Evolutionary conservation across 1,140 invertebrate species (phyloP).

Genomic region (Drosophila navojoa): DNA sequence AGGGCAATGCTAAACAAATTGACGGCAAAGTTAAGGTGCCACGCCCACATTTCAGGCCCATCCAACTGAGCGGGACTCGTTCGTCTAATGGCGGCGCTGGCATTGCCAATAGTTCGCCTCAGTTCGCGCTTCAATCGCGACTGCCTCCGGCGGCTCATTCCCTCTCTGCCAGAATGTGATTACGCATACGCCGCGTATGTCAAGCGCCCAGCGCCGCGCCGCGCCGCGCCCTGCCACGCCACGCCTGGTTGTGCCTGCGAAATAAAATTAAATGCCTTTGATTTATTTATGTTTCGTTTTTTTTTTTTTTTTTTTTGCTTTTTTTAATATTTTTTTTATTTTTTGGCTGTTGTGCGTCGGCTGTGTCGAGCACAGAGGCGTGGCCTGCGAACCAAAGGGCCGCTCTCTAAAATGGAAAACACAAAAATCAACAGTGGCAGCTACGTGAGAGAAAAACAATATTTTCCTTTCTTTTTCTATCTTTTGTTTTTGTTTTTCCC

Average conservation of each 20-base stretch:
- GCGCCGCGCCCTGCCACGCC: conserved; percentile 22
- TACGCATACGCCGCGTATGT: conserved; percentile 69
- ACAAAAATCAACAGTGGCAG: conserved; percentile 26
- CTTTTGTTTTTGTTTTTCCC: conserved; percentile 1
- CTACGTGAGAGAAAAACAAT: conserved; percentile 3
- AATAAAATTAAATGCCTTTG: conserved; percentile 76
- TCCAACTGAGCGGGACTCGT: conserved; percentile 17
- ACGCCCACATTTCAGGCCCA: conserved; percentile 15
- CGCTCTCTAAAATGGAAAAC: conserved; percentile 13
- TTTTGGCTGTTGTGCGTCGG: conserved; percentile 22
- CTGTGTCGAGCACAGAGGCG: conserved; percentile 27
- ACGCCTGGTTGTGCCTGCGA: conserved; percentile 38
- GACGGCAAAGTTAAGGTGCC: conserved; percentile 63
- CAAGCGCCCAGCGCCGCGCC: conserved; percentile 47
- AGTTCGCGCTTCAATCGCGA: neutral
- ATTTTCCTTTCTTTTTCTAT: neutral
- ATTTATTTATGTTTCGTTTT: conserved; percentile 58
- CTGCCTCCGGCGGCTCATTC: neutral
- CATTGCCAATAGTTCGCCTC: conserved; percentile 36
- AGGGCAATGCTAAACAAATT: conserved; percentile 62
- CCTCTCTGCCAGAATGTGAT: conserved; percentile 33
- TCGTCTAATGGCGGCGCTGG: conserved; percentile 30
- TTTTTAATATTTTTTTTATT: conserved; percentile 42
- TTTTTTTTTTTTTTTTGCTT: neutral
- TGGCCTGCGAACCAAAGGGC: neutral